Percentiles rank a stretch among this genome's conserved stretches.
Conservation (phyloP, 2,888 invertebrate species). For the Drosophila pseudotakahashii region DNA sequence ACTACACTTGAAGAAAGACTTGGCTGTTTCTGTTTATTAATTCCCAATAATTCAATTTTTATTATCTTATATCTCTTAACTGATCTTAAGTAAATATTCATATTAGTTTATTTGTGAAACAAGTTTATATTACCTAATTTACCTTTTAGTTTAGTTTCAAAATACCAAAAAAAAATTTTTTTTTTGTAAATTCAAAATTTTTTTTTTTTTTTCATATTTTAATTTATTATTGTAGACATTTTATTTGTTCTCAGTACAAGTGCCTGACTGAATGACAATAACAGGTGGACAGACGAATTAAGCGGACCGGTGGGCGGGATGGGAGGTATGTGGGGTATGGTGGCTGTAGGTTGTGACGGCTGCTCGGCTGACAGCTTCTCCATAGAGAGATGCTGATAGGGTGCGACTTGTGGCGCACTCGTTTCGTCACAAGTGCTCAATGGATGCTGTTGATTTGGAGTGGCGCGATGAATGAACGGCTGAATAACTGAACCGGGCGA, state of each 20-base stretch:
- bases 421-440: constrained; percentile 58
- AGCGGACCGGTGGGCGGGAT: constrained; percentile 9
- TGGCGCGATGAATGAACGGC: constrained; percentile 54
- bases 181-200: too few species aligned
- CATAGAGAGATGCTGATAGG: constrained; percentile 49
- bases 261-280: constrained; percentile 19
- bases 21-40: not conserved
- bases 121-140: too few species aligned
- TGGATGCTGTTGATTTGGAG: constrained; percentile 32
- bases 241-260: not conserved
- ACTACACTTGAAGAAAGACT: constrained; percentile 4
- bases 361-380: constrained; percentile 30
- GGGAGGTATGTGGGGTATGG: not conserved
- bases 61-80: not conserved
- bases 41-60: too few species aligned
- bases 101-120: too few species aligned
- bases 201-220: too few species aligned
- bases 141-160: too few species aligned
- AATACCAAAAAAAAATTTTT: too few species aligned
- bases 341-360: constrained; percentile 16
- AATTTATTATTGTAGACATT: too few species aligned
- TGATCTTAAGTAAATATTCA: too few species aligned
- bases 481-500: constrained; percentile 7
- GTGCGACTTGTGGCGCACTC: constrained; percentile 34
- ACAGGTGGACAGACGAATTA: constrained; percentile 25